Percentiles rank a stretch among this genome's conserved stretches.
Conservation (phyloP, 2,888 invertebrate species). For the Drosophila longiperda region DNA sequence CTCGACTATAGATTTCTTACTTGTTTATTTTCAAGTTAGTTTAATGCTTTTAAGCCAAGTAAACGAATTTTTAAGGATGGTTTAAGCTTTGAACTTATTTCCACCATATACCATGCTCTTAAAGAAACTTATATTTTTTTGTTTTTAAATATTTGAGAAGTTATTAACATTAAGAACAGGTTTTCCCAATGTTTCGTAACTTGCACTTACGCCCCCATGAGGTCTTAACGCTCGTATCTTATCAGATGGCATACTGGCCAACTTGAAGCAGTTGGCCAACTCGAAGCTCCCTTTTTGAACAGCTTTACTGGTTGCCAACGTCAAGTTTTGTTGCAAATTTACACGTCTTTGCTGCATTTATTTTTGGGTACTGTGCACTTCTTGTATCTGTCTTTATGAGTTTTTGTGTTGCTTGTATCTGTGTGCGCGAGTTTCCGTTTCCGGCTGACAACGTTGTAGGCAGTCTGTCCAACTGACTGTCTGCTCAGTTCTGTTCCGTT, state of each 20-base stretch:
- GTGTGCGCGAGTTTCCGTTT: slow-evolving; percentile 51
- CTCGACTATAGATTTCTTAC: no score
- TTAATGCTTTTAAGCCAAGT: background rate
- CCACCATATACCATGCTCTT: background rate
- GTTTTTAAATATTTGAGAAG: background rate
- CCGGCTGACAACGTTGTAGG: slow-evolving; percentile 37
- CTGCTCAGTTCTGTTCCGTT: slow-evolving; percentile 17
- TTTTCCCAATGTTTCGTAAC: background rate
- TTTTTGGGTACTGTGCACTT: slow-evolving; percentile 3
- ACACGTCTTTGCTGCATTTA: slow-evolving; percentile 23
- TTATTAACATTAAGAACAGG: background rate
- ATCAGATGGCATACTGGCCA: slow-evolving; percentile 3
- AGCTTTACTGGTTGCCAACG: slow-evolving; percentile 26
- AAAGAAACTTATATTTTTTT: background rate
- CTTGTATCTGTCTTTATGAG: background rate
- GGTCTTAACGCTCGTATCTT: background rate
- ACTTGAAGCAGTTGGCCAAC: background rate
- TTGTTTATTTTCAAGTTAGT: background rate
- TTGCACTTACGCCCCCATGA: slow-evolving; percentile 5
- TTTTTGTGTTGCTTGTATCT: slow-evolving; percentile 7
- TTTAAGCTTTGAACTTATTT: background rate
- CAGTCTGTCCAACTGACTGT: slow-evolving; percentile 18
- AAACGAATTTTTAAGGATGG: slow-evolving; percentile 5
- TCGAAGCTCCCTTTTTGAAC: slow-evolving; percentile 2
- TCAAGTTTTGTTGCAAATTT: slow-evolving; percentile 43